Base-by-base conservation (phyloP, 1,140 invertebrate genomes). In the Cotesia glomerata region DNA sequence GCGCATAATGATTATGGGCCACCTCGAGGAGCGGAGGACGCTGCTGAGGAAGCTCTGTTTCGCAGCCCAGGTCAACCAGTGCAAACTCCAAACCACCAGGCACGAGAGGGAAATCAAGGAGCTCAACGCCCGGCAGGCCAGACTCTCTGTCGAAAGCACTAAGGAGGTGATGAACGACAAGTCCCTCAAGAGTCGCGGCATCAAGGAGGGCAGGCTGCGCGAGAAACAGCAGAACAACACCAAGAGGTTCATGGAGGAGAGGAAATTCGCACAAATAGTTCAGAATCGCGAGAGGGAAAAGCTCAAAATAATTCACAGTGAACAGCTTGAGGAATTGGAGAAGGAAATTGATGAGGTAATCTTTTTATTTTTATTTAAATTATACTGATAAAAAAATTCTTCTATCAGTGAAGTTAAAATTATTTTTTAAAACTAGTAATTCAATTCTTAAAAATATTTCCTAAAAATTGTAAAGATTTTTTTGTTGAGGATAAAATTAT, bases 201-300 rank as follows among this genome's bases (percentile, higher is more conserved):
- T 99, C 81, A 95, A 97, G 80, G 98, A 99, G 80, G 90, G 97
- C 74, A 90, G 94, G 39, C 86, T 97, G 16, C 90, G 97, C 73
- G 98, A 99, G 86, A 96, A 99, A 79, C 98, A 99, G 81, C 97
- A 99, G 80, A 99, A 99, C 82, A 99, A 99, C 84, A 98, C 97
- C 14, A 99, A 99, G 86, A 96, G 97, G 80, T 99, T 99, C 82
- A 94, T 99, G 89, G 98, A 99, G 79, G 98, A 99, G 85, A 90
- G 97, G 63, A 98, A 95, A 89, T 91, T 90, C 66, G 91, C 91
- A 45, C 93, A 94, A 67, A 94, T 97, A 77, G 95, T 97, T 80
- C 97, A 99, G 81, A 92, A 91, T 69, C 93, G 96, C 75, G 97
- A 99, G 84, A 95, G 95, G 82, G 97, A 99, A 78, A 96, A 96